Conservation (phyloP, 2,888 invertebrate genomes). For the Drosophila subquinaria region DNA sequence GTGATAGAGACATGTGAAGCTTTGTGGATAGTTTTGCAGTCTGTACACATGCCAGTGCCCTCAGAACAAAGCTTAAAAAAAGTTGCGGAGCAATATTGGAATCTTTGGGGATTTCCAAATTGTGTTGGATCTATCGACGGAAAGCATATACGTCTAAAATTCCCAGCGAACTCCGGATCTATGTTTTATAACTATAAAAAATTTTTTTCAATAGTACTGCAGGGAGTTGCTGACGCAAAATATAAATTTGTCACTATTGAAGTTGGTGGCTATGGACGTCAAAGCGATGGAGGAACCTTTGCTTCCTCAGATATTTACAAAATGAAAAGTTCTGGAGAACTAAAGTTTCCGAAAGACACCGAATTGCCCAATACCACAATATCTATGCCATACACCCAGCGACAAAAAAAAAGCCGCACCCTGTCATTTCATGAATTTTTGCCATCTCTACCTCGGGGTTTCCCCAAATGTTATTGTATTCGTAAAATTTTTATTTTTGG, state of each 20-base stretch:
- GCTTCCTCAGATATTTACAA: conserved; percentile 1
- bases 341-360: conserved; percentile 1
- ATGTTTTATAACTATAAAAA: conserved; percentile 53
- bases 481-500: no score
- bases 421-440: no score
- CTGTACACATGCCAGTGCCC: conserved; percentile 37
- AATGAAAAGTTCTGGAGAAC: no score
- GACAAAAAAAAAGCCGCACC: no score
- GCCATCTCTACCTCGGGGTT: no score
- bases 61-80: conserved; percentile 30
- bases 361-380: background rate
- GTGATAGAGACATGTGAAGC: conserved; percentile 34
- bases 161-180: conserved; percentile 57
- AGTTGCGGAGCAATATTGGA: conserved; percentile 33
- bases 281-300: background rate
- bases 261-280: conserved; percentile 12
- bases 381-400: conserved; percentile 2
- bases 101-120: conserved; percentile 16
- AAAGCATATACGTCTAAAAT: background rate
- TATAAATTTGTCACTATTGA: conserved; percentile 6
- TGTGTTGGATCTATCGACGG: background rate
- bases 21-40: conserved; percentile 33
- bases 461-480: no score
- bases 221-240: conserved; percentile 6
- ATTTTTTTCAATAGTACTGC: conserved; percentile 7